These are phyloP conservation scores for Phoenicopterus ruber DNA, from an alignment of 2,113 vertebrate genomes.

Conservation along the genomic window DNA sequence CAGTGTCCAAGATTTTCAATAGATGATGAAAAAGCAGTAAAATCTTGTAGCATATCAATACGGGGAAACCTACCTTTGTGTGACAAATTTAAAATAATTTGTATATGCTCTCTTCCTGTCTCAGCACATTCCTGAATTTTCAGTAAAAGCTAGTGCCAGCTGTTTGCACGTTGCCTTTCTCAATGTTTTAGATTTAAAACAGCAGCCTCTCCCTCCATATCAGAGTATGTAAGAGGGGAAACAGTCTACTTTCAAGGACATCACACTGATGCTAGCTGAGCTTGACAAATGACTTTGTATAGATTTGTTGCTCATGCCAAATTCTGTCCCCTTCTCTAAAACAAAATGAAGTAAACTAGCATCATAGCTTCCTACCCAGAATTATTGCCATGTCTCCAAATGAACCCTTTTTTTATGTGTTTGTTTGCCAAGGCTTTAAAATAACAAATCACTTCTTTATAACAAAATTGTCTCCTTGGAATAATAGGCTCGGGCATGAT, in stretches of 20 bases:
- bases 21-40: slow-evolving; percentile 57
- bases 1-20: slow-evolving; percentile 56
- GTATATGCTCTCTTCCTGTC: slow-evolving; percentile 19
- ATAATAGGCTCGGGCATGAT: slow-evolving; percentile 60
- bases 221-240: slow-evolving; percentile 20
- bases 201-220: background rate
- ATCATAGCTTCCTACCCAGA: slow-evolving; percentile 21
- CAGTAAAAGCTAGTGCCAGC: background rate
- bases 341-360: slow-evolving; percentile 51
- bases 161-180: background rate
- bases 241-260: slow-evolving; percentile 61
- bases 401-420: background rate
- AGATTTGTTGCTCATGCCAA: slow-evolving; percentile 46
- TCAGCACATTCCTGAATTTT: slow-evolving; percentile 6
- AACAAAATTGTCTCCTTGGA: slow-evolving; percentile 66
- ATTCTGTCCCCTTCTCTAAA: slow-evolving; percentile 48
- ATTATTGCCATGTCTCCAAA: slow-evolving; percentile 55
- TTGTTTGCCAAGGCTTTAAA: slow-evolving; percentile 71
- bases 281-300: slow-evolving; percentile 61
- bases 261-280: slow-evolving; percentile 30
- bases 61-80: background rate
- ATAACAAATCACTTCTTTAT: slow-evolving; percentile 71
- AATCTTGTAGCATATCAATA: slow-evolving; percentile 32
- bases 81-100: slow-evolving; percentile 32
- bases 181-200: slow-evolving; percentile 5